phyloP scores from a whole-genome alignment of 2,113 vertebrate species.

The Shinisaurus crocodilurus region DNA sequence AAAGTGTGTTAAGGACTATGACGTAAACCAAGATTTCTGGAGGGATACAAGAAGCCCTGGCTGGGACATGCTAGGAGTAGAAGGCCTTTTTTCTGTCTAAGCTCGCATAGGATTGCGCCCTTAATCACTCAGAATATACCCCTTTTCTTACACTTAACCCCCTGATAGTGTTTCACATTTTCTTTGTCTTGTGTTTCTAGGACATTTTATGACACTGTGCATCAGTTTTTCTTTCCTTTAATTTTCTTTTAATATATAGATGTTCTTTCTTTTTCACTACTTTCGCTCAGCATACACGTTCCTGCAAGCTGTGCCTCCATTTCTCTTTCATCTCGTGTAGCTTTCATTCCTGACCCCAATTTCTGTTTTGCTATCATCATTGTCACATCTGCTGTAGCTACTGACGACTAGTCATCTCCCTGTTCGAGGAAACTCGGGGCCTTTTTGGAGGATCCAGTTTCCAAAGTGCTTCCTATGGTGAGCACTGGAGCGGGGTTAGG shows the following conservation, averaged over 20 bases:
- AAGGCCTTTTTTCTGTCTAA: too few relatives aligned
- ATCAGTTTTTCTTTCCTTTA: background rate
- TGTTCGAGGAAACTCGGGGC: background rate
- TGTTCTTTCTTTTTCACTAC: background rate
- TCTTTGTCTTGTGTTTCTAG: background rate
- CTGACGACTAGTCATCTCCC: too few relatives aligned
- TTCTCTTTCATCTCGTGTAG: background rate
- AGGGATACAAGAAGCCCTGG: too few relatives aligned
- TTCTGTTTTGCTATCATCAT: too few relatives aligned
- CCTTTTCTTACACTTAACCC: too few relatives aligned
- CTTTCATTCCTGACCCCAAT: background rate
- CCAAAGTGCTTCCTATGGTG: background rate
- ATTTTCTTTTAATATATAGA: background rate
- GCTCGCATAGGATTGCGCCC: too few relatives aligned
- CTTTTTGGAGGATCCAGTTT: background rate
- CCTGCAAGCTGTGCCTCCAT: background rate
- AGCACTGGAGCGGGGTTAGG: background rate
- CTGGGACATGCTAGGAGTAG: too few relatives aligned
- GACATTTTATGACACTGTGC: background rate
- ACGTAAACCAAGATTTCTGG: slow-evolving; percentile 8
- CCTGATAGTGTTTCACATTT: background rate
- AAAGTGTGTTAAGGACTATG: slow-evolving; percentile 23
- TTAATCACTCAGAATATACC: too few relatives aligned
- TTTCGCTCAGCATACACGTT: background rate
- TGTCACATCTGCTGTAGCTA: background rate